Evolutionary conservation across 2,113 vertebrate species (phyloP), one percentile per base, ranked within the genome.

Genomic region (Misgurnus anguillicaudatus): DNA sequence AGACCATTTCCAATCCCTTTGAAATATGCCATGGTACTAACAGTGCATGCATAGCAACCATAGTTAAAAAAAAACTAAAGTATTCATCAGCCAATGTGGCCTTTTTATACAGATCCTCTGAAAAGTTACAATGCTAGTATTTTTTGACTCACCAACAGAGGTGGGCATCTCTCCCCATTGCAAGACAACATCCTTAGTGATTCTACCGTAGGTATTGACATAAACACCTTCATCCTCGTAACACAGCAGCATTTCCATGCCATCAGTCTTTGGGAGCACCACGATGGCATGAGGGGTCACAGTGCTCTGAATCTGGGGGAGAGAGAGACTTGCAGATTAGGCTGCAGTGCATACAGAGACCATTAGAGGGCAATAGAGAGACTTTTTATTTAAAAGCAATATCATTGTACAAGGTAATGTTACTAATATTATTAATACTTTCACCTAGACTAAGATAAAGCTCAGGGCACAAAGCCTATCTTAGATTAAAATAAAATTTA

Each of bases 101-200:
- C n/a, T n/a, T n/a, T n/a, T n/a, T n/a, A n/a, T n/a, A n/a, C n/a
- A n/a, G n/a, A n/a, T n/a, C n/a, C n/a, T n/a, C n/a, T n/a, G n/a
- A n/a, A n/a, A n/a, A n/a, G n/a, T n/a, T n/a, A n/a, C n/a, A n/a
- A n/a, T n/a, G n/a, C 42, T 45, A 7, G 42, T 45, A 45, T 45
- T 19, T 60, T 8, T 21, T 68, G 48, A 75, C 96, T 67, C 93
- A 99, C 97, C 97, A 89, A 99, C 96, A 3, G 97, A 99, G 68
- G 96, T 99, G 84, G 97, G 97, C 97, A 98, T 99, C 91, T 99
- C 97, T 89, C 97, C 97, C 97, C 97, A 99, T 89, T 99, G 97
- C 69, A 99, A 95, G 91, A 98, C 96, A 89, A 99, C 97, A 42
- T 99, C 97, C 90, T 99, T 99, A 80, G 97, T 99, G 90, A 99